Base-by-base conservation (phyloP, 2,797 vertebrate species). In the Melanotaenia pygmaea region DNA sequence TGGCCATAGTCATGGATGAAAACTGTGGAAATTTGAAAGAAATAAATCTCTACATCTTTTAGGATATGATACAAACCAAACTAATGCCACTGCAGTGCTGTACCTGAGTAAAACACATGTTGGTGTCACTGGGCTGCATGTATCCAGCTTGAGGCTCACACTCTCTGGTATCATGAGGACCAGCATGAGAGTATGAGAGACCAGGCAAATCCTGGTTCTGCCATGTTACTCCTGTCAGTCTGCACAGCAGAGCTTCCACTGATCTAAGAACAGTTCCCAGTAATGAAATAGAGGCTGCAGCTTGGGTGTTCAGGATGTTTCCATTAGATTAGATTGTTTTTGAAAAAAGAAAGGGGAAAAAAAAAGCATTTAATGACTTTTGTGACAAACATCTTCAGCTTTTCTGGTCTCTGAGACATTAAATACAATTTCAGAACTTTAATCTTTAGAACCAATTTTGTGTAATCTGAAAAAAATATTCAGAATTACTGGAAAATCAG, bases 181-280 rank as follows among this genome's bases (percentile, higher is more conserved):
- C 50, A 1, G 59, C 40, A 0, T 67, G 85, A 73, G 68, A 72
- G 56, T 76, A 81, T 9, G 51, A 50, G 16, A 30, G 64, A 58
- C 53, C 68, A 32, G 65, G 50, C 47, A 86, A 62, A 76, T 92
- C 88, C 76, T 88, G 89, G 74, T 72, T 88, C 59, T 90, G 88
- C 92, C 91, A 93, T 18, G 65, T 10, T 16, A 92, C 91, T 74
- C 85, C 87, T 9, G 81, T 86, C 64, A 93, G 70, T 59, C 87
- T 88, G 64, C 76, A 88, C 12, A 94, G 9, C 1, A 94, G 84
- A 18, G 80, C 79, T 72, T 95, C 95, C 64, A 91, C 86, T 66
- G 93, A 92, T 69, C 81, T 82, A 61, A 94, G 81, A 60, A 95
- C 78, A 63, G 88, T 75, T 83, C 86, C 92, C 70, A 95, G 84